Conservation (phyloP, 2,888 invertebrate genomes). For the Erebia aethiops region DNA sequence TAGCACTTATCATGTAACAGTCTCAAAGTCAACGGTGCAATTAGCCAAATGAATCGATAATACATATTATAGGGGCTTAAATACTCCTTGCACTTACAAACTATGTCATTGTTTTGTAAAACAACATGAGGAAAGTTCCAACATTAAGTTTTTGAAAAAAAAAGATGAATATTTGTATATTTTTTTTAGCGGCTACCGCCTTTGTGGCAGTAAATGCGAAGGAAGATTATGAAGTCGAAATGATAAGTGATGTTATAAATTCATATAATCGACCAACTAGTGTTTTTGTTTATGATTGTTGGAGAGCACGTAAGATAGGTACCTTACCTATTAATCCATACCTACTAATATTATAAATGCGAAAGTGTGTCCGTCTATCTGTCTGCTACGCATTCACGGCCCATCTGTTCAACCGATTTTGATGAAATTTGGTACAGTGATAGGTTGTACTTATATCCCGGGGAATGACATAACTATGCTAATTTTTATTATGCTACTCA, state of each 20-base stretch:
- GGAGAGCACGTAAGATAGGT: slow-evolving; percentile 58
- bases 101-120: background rate
- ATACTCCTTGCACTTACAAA: background rate
- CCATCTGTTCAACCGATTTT: too few relatives aligned
- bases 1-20: slow-evolving; percentile 22
- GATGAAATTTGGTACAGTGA: too few relatives aligned
- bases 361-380: too few relatives aligned
- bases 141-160: background rate
- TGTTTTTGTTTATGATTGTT: slow-evolving; percentile 55
- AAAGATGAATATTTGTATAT: slow-evolving; percentile 9
- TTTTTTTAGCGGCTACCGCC: background rate
- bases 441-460: too few relatives aligned
- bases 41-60: slow-evolving; percentile 31
- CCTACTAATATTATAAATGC: too few relatives aligned
- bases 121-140: background rate
- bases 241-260: slow-evolving; percentile 56
- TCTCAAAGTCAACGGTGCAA: background rate
- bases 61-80: slow-evolving; percentile 14
- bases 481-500: too few relatives aligned
- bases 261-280: slow-evolving; percentile 55
- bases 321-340: too few relatives aligned
- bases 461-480: too few relatives aligned
- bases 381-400: too few relatives aligned
- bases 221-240: slow-evolving; percentile 46
- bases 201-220: background rate